Evolutionary conservation across 1,140 invertebrate species (phyloP).

Genomic region (Drosophila auraria): DNA sequence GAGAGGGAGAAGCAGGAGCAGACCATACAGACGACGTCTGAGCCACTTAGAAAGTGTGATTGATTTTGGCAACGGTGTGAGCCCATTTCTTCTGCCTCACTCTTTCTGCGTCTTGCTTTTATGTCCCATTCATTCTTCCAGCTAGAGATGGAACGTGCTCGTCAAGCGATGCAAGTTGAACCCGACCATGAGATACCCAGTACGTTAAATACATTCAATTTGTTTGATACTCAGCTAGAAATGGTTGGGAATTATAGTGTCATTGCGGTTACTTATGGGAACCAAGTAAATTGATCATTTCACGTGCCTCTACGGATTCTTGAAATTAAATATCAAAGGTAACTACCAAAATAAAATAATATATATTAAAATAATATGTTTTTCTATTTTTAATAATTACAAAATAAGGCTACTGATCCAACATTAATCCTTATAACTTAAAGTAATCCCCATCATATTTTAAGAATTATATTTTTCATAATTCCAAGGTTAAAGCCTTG

Average conservation of each 20-base stretch:
- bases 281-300: too few relatives aligned
- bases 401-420: too few relatives aligned
- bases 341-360: too few relatives aligned
- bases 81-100: constrained; percentile 59
- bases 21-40: constrained; percentile 35
- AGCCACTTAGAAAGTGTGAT: constrained; percentile 83
- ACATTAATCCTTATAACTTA: too few relatives aligned
- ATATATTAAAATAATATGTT: too few relatives aligned
- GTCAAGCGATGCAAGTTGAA: constrained; percentile 1
- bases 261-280: background rate
- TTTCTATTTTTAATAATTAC: too few relatives aligned
- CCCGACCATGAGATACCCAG: constrained; percentile 3
- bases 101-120: constrained; percentile 38
- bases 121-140: constrained; percentile 65
- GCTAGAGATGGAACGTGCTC: constrained; percentile 44
- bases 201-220: background rate
- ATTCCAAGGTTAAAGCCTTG: too few relatives aligned
- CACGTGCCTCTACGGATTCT: too few relatives aligned
- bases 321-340: too few relatives aligned
- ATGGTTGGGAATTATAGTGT: background rate
- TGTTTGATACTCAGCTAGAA: background rate
- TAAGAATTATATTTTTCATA: background rate
- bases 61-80: constrained; percentile 79
- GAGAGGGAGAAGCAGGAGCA: background rate
- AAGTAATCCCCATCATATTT: background rate